Evolutionary conservation across 2,888 invertebrate genomes (phyloP).

Genomic region (Cantharis lateralis): DNA sequence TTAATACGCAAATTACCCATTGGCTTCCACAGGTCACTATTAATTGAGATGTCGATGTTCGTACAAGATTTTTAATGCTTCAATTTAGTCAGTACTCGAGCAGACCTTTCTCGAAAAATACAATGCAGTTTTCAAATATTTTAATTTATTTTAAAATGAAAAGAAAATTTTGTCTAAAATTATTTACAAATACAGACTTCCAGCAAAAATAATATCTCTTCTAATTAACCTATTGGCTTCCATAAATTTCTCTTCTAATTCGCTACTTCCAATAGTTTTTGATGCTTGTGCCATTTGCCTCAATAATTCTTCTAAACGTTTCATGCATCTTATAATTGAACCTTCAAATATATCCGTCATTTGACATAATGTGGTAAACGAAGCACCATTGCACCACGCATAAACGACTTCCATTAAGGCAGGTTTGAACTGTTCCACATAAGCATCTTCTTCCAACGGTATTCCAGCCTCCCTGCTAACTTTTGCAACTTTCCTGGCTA

Average conservation of each 20-base stretch:
- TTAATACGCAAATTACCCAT: neutral
- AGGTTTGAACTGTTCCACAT: constrained; percentile 91
- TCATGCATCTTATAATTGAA: constrained; percentile 89
- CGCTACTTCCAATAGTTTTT: constrained; percentile 96
- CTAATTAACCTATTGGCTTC: constrained; percentile 91
- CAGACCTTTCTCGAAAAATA: neutral
- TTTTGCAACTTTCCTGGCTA: constrained; percentile 90
- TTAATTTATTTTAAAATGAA: too few relatives aligned
- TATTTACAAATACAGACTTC: constrained; percentile 87
- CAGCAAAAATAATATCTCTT: constrained; percentile 98
- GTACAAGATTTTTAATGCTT: neutral
- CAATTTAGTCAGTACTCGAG: neutral
- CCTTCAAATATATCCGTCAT: constrained; percentile 98
- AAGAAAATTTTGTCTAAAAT: neutral
- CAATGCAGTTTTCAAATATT: too few relatives aligned
- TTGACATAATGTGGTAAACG: constrained; percentile 90
- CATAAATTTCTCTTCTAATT: constrained; percentile 93
- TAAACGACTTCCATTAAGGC: constrained; percentile 97
- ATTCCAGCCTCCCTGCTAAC: constrained; percentile 84
- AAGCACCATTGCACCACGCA: constrained; percentile 92
- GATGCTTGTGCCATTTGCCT: constrained; percentile 95
- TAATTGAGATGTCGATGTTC: neutral
- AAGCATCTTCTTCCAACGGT: constrained; percentile 85
- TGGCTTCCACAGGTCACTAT: neutral
- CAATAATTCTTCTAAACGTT: constrained; percentile 92